Base-by-base conservation (phyloP, 1,140 invertebrate species). In the Drosophila equinoxialis region DNA sequence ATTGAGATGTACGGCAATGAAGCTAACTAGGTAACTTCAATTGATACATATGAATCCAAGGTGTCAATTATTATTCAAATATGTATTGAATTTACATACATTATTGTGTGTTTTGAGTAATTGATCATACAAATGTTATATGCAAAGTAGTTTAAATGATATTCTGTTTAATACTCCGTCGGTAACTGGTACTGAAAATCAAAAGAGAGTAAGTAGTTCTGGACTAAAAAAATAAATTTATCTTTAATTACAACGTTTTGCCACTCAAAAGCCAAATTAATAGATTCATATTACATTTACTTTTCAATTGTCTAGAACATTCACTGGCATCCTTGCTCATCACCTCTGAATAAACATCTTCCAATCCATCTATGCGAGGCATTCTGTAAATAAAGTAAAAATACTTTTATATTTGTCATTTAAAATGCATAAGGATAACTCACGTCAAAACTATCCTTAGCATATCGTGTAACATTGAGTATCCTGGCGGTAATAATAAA, bases 381-480 rank as follows among this genome's bases (percentile, higher is more conserved):
- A 91, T 74, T 0, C 90, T 91, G 14, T 11, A 41, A 37, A 20
- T 2, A 54, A 3, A 20, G 48, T 1, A 30, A 11, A 57, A 37
- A 55, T 7, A 0, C 8, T 2, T 33, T 35, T 30, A 30, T 1
- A 6, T 30, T 30, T 6, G 6, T 30, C 30, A 30, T 30, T 30
- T 0, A 13, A 10, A 20, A 45, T 45, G 7, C 23, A 3, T 4
- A 5, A 51, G 45, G 30, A 30, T 30, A 55, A 85, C 90, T 77
- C 17, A 91, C 90, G 83, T 85, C 2, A 91, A 90, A 3, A 91
- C 63, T 6, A 91, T 63, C 0, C 90, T 69, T 1, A 91, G 17
- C 73, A 91, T 89, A 54, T 91, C 90, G 23, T 91, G 90, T 6
- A 89, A 23, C 83, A 91, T 85, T 14, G 90, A 91, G 20, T 91